Base-by-base conservation (phyloP, 1,140 invertebrate species). In the Heliconius nattereri region DNA sequence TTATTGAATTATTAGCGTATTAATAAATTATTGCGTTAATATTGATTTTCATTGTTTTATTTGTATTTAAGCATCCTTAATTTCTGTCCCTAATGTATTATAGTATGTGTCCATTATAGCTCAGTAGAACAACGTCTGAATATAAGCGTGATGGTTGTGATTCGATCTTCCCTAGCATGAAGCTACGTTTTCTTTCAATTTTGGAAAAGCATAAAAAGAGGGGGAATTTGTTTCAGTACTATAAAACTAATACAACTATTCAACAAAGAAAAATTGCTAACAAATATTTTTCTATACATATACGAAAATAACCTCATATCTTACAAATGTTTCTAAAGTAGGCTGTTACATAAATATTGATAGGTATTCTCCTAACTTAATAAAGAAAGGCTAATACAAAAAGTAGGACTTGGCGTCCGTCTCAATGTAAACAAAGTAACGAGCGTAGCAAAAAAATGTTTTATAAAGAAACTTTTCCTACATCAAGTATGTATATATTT, bases 1-100 rank as follows among this genome's bases (percentile, higher is more conserved):
- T 90, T 87, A 91, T 89, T 91, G 87, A 92, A 92, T 92, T 91
- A 92, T 90, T 93, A 92, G 91, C 82, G 86, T 94, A 92, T 89
- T 80, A 90, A 94, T 94, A 94, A 94, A 93, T 92, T 93, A 93
- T 92, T 92, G 87, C 86, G 83, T 85, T 85, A 84, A 86, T 73
- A 84, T 83, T 81, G 75, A 78, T 79, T 29, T 83, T 76, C 52
- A 78, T 86, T 85, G 60, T 66, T 66, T 66, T 26, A 66, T 66
- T 66, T 66, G 20, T 57, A 37, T 7, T 13, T 45, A 45, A 3
- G 13, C 40, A 45, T 45, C 11, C 13, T 45, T 13, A 45, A 45
- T 45, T 45, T 45, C 2, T 45, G 0, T 11, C 13, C 32, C 32
- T 32, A 32, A 32, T 32, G 5, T 32, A 32, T 32, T 32, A 32